Evolutionary conservation across 2,113 vertebrate genomes (phyloP).

Genomic region (Acanthisitta chloris): DNA sequence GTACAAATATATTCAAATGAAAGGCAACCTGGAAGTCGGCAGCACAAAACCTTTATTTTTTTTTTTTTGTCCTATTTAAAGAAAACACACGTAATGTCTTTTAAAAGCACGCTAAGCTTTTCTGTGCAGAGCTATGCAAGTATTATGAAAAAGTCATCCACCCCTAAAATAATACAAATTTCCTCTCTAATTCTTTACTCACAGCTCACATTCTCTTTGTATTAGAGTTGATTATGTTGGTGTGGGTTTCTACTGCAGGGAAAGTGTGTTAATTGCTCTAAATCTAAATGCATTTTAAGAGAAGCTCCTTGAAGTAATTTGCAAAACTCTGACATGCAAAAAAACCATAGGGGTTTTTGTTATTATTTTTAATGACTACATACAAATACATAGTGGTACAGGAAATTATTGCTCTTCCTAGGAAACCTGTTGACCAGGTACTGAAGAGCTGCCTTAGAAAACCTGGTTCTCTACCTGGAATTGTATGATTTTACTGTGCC

Average conservation of each 20-base stretch:
- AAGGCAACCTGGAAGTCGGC: conserved; percentile 5
- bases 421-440: conserved; percentile 63
- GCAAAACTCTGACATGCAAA: conserved; percentile 41
- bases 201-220: neutral
- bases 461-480: neutral
- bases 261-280: conserved; percentile 3
- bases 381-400: neutral
- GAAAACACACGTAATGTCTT: conserved; percentile 24
- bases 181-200: conserved; percentile 19
- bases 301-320: conserved; percentile 27
- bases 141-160: conserved; percentile 9
- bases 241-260: neutral
- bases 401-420: conserved; percentile 30
- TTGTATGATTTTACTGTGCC: neutral
- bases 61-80: conserved; percentile 45
- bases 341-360: neutral
- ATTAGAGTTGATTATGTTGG: neutral
- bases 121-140: neutral
- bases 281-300: conserved; percentile 29
- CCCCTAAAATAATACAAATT: conserved; percentile 25
- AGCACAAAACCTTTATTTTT: neutral
- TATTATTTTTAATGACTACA: neutral
- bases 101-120: neutral
- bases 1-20: conserved; percentile 34
- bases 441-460: neutral